Evolutionary conservation across 2,797 vertebrate genomes (phyloP), one percentile per base, ranked within the genome.

Genomic region (Semotilus atromaculatus): DNA sequence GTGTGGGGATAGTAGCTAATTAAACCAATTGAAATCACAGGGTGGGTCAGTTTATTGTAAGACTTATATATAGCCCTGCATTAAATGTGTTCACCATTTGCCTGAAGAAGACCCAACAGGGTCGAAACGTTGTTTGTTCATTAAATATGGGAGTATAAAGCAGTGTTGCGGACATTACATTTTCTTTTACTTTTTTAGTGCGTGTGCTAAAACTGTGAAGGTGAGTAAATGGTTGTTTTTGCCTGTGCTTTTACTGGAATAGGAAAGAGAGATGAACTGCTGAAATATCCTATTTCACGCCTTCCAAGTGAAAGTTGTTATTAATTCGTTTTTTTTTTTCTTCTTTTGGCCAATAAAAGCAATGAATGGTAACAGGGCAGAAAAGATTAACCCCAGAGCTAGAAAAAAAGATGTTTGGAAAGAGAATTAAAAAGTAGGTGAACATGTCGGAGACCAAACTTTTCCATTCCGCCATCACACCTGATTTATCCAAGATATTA

Each of bases 401-500:
- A 55, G 83, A 79, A 79, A 79, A 74, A 87, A 88, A 90, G n/a
- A 90, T 88, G 86, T 92, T 94, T 94, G 91, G 92, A 93, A 89
- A 88, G 89, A 73, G 75, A 84, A 82, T 60, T 84, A 67, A 90
- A 78, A 88, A 86, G 81, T 84, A 87, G 88, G 83, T 88, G 87
- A 85, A 91, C 75, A 89, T 92, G 92, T 93, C 93, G 91, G 90
- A 89, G 66, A 76, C 88, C 86, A 68, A 9, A 58, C 81, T 92
- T 94, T 94, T 94, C 93, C 93, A 66, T 87, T 92, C 84, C 70
- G 90, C 92, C 84, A 92, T 94, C 93, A 93, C 91, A 95, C 93
- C 93, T 94, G 94, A 94, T 94, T 94, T 94, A 93, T 94, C 92
- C 94, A 91, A 94, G 92, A 92, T 93, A 92, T 94, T 94, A 93